Conservation (phyloP, 2,797 vertebrate genomes). For the Crocidura indochinensis region DNA sequence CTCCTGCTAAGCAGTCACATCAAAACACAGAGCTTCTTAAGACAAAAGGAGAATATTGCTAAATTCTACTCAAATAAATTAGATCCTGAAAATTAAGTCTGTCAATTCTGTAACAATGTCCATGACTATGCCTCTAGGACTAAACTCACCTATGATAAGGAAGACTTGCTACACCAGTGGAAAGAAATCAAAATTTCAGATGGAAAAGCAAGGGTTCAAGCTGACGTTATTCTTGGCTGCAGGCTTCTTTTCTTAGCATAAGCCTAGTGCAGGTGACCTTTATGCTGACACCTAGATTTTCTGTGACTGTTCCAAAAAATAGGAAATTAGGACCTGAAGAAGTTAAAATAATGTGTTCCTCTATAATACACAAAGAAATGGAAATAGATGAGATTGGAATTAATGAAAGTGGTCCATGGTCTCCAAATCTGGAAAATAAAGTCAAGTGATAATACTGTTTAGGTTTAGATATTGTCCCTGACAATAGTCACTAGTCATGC, state of each 20-base stretch:
- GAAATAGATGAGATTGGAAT: background rate
- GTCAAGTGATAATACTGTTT: background rate
- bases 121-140: background rate
- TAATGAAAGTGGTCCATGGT: background rate
- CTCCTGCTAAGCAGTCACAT: background rate
- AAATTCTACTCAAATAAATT: slow-evolving; percentile 23
- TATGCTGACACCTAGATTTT: background rate
- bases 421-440: slow-evolving; percentile 32
- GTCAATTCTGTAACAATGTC: background rate
- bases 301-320: background rate
- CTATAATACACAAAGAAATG: background rate
- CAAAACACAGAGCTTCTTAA: background rate
- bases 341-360: background rate
- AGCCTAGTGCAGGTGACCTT: background rate
- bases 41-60: background rate
- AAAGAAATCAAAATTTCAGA: background rate
- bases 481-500: background rate
- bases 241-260: background rate
- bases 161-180: background rate
- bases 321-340: background rate
- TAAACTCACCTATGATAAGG: background rate
- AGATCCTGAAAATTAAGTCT: slow-evolving; percentile 1
- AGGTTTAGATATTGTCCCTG: too few species aligned
- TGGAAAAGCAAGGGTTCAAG: background rate
- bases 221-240: too few species aligned